A percentile compares a stretch with the other conserved stretches of the same genome.
phyloP scores from a whole-genome alignment of 2,113 vertebrate genomes.

The Esox niger region DNA sequence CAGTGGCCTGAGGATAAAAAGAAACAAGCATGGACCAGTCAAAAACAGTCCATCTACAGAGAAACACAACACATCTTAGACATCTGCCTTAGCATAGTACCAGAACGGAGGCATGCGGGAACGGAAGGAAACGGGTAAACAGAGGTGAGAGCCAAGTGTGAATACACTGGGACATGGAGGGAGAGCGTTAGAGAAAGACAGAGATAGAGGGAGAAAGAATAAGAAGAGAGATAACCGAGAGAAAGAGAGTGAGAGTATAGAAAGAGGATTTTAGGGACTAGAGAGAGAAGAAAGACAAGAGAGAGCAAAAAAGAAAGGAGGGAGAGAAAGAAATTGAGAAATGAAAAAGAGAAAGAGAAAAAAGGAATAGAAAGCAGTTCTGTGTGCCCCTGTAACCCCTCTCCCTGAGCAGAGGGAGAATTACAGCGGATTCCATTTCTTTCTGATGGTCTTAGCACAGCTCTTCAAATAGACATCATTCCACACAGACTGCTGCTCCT shows the following conservation, averaged over 20 bases:
- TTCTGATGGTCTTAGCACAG: slow-evolving; percentile 28
- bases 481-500: slow-evolving; percentile 25
- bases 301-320: slow-evolving; percentile 5
- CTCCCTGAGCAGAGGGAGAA: slow-evolving; percentile 25
- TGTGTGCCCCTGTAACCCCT: slow-evolving; percentile 18
- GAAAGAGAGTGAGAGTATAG: slow-evolving; percentile 1
- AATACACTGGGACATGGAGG: slow-evolving; percentile 5
- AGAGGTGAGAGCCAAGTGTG: slow-evolving; percentile 1
- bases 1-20: background rate
- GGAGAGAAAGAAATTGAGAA: background rate
- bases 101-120: background rate
- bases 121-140: slow-evolving; percentile 1
- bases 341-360: slow-evolving; percentile 2
- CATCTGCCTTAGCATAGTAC: background rate
- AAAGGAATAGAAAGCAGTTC: background rate
- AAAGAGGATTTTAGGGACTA: background rate
- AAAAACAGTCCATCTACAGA: background rate
- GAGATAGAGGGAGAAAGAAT: background rate
- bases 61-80: background rate
- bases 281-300: no score
- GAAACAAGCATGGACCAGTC: background rate
- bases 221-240: background rate
- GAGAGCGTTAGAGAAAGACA: slow-evolving; percentile 5
- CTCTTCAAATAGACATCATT: slow-evolving; percentile 36
- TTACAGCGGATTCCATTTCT: slow-evolving; percentile 27